Evolutionary conservation across 2,113 vertebrate species (phyloP).

Genomic region (Monopterus albus): DNA sequence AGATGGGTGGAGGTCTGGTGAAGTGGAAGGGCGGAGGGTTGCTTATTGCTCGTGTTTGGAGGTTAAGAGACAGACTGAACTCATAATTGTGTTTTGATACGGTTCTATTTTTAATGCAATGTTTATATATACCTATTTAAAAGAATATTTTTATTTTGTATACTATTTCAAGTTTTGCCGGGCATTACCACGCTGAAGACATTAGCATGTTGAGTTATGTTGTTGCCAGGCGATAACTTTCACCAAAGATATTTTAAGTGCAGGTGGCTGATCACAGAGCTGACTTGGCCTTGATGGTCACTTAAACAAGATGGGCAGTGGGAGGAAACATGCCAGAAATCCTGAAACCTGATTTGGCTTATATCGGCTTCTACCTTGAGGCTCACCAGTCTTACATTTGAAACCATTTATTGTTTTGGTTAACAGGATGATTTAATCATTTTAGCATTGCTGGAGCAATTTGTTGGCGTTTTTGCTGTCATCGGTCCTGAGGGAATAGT

Average conservation of each 20-base stretch:
- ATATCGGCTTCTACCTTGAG: conserved; percentile 4
- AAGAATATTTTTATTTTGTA: conserved; percentile 99
- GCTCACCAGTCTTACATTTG: conserved; percentile 4
- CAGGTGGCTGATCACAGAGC: conserved; percentile 57
- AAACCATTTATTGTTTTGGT: not conserved
- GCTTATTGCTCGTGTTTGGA: conserved; percentile 18
- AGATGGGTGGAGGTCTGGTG: conserved; percentile 12
- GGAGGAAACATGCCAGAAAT: conserved; percentile 26
- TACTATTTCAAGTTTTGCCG: conserved; percentile 86
- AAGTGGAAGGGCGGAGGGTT: conserved; percentile 5
- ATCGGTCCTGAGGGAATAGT: not conserved
- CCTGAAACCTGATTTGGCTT: conserved; percentile 13
- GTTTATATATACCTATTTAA: conserved; percentile 99
- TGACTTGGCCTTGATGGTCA: conserved; percentile 22
- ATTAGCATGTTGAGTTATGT: conserved; percentile 68
- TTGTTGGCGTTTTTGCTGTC: not conserved
- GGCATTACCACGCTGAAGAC: conserved; percentile 77
- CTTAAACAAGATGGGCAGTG: conserved; percentile 36
- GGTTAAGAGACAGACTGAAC: conserved; percentile 78
- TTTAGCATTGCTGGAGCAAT: conserved; percentile 13
- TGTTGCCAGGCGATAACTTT: conserved; percentile 69
- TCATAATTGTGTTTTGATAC: conserved; percentile 96
- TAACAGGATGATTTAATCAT: not conserved
- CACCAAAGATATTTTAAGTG: conserved; percentile 81
- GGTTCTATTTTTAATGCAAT: conserved; percentile 98